These are phyloP conservation scores for Amphiduros pacificus DNA, from an alignment of 2,888 invertebrate genomes.

Conservation along the genomic window DNA sequence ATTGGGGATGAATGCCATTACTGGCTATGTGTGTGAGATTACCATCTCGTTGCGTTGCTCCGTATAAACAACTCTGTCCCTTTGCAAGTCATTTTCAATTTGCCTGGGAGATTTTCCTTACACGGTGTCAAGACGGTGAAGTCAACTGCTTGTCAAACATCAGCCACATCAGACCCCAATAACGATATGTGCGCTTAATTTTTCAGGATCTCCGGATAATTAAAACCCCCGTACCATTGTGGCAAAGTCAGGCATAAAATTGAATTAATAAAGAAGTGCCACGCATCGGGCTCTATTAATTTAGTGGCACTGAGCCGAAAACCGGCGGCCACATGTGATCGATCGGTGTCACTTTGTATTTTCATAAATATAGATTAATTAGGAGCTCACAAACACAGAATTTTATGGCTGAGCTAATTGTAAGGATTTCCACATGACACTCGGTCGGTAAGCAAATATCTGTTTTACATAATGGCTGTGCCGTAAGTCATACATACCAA, in stretches of 20 bases:
- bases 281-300: conserved; percentile 16
- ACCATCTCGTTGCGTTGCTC: no score
- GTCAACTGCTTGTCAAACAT: no score
- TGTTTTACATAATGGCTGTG: conserved; percentile 19
- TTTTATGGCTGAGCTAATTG: conserved; percentile 20
- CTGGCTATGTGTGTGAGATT: no score
- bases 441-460: conserved; percentile 13
- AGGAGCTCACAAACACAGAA: conserved; percentile 15
- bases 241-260: neutral
- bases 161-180: no score
- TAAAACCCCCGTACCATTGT: conserved; percentile 6
- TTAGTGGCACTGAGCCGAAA: neutral
- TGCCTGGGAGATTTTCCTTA: no score
- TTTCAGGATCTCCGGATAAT: no score
- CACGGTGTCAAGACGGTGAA: no score
- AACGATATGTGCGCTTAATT: no score
- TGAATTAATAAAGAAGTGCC: neutral
- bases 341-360: conserved; percentile 8
- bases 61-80: no score
- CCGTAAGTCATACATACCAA: conserved; percentile 16
- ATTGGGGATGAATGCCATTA: no score
- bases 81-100: no score
- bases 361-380: conserved; percentile 19
- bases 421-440: neutral
- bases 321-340: neutral